Conservation (phyloP, 2,888 invertebrate species). For the Drosophila siamana region DNA sequence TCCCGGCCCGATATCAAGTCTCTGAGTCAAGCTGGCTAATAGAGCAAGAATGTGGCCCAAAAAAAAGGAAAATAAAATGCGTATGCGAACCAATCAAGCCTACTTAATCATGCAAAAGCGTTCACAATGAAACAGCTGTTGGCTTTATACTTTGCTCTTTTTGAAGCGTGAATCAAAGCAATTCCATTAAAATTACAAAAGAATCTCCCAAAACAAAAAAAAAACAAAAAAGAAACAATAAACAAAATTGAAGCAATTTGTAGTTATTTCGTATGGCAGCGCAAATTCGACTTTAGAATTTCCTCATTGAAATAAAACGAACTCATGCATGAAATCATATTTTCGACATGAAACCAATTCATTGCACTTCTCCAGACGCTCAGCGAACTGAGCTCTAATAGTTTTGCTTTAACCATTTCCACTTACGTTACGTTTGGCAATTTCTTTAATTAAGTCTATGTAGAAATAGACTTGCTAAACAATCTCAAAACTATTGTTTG, state of each 20-base stretch:
- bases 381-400: too few relatives aligned
- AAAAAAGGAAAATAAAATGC: background rate
- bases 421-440: too few relatives aligned
- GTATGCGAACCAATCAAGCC: conserved; percentile 18
- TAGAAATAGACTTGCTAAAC: too few relatives aligned
- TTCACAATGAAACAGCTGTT: conserved; percentile 49
- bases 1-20: conserved; percentile 2
- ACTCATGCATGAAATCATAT: background rate
- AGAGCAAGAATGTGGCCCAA: conserved; percentile 37
- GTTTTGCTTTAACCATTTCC: too few relatives aligned
- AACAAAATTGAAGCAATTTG: background rate
- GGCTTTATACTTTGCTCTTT: conserved; percentile 1
- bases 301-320: background rate
- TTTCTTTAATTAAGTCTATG: background rate
- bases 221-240: background rate
- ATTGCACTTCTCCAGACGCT: background rate
- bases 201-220: background rate
- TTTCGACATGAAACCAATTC: background rate
- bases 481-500: too few relatives aligned
- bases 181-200: conserved; percentile 4
- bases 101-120: conserved; percentile 20
- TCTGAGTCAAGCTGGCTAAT: conserved; percentile 49
- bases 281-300: background rate
- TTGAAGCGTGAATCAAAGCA: background rate
- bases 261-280: too few relatives aligned